These are phyloP conservation scores for Tringa solitaria DNA, from an alignment of 2,113 vertebrate genomes.

Conservation along the genomic window DNA sequence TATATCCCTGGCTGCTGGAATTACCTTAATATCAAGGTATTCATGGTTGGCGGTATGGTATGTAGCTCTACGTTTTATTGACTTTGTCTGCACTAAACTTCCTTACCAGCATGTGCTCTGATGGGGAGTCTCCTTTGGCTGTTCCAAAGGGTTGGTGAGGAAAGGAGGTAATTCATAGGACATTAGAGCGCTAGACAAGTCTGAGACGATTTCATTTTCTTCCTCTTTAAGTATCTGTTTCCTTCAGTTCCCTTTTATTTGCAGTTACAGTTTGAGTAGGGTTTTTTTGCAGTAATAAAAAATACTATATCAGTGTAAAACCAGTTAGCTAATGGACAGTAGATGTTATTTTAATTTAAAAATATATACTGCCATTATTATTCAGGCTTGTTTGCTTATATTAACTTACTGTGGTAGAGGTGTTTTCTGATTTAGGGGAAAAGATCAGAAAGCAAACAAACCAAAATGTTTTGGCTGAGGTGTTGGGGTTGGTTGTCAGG, in stretches of 20 bases:
- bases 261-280: background rate
- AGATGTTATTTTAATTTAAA: background rate
- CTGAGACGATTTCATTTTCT: background rate
- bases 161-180: background rate
- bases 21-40: slow-evolving; percentile 36
- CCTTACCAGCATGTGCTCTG: background rate
- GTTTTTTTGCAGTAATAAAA: background rate
- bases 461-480: background rate
- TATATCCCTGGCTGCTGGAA: slow-evolving; percentile 40
- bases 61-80: background rate
- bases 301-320: background rate
- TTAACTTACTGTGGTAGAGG: background rate
- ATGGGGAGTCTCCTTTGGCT: background rate
- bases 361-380: background rate
- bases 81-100: background rate
- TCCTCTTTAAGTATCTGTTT: background rate
- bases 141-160: background rate
- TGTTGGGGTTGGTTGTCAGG: background rate
- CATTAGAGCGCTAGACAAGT: background rate
- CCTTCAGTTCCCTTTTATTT: background rate
- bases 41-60: slow-evolving; percentile 18
- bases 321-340: background rate
- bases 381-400: background rate
- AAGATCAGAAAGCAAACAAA: background rate
- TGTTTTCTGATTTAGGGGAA: background rate